These are phyloP conservation scores for Noctua pronuba DNA, from an alignment of 2,888 invertebrate genomes.

Conservation along the genomic window DNA sequence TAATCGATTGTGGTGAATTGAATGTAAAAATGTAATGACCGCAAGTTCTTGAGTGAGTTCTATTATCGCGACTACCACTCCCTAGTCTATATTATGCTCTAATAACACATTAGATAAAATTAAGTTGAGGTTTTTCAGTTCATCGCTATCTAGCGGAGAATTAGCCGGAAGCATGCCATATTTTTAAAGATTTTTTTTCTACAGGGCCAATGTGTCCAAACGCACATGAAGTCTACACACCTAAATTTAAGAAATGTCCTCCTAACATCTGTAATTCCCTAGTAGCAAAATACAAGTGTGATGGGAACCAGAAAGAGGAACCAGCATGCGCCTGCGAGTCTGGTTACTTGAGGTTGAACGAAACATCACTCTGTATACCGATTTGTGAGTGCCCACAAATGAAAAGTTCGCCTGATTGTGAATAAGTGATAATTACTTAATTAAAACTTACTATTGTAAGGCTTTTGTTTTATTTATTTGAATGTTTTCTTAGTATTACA, in stretches of 20 bases:
- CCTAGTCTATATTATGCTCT: not conserved
- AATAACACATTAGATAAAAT: not conserved
- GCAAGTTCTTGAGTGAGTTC: not conserved
- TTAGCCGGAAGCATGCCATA: not conserved
- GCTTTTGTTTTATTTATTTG: not conserved
- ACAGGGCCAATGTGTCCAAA: conserved; percentile 40
- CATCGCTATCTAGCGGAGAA: not conserved
- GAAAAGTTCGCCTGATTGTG: conserved; percentile 34
- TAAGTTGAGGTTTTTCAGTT: not conserved
- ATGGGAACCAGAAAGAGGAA: conserved; percentile 37
- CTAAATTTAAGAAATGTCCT: conserved; percentile 37
- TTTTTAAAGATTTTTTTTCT: not conserved
- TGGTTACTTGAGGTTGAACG: conserved; percentile 65
- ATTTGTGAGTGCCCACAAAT: conserved; percentile 64
- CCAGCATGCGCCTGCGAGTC: conserved; percentile 70
- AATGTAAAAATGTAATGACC: not conserved
- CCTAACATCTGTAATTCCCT: conserved; percentile 67
- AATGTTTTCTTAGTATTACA: too few species aligned
- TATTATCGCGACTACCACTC: not conserved
- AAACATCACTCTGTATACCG: conserved; percentile 65
- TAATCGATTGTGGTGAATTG: not conserved
- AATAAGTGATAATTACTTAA: not conserved
- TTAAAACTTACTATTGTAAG: not conserved
- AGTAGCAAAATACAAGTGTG: conserved; percentile 58
- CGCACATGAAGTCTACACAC: conserved; percentile 34